Evolutionary conservation across 2,797 vertebrate genomes (phyloP), one percentile per base, ranked within the genome.

Genomic region (Coranthus polyacanthus): DNA sequence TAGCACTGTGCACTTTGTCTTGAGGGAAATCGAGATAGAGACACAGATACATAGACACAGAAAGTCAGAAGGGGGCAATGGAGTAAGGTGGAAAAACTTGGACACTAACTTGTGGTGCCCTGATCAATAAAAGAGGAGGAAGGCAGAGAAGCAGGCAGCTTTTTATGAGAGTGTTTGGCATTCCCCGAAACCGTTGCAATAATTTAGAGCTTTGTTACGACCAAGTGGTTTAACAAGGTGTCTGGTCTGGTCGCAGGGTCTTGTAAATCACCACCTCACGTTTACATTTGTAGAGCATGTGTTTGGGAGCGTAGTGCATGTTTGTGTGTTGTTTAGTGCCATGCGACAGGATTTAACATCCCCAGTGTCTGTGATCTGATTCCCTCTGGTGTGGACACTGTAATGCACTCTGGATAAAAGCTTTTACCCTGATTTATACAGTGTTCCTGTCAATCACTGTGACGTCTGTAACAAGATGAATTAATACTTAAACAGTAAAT

Each of bases 161-260:
- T 13, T 79, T 78, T 66, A 68, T 52, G 53, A 50, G 67, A 49
- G 58, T 66, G 55, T 71, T 54, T 73, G 74, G 29, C 41, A 34
- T 72, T 66, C 57, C 54, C 45, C 60, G 34, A 53, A 75, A 63
- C 50, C 34, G 26, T 66, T 42, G 24, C 71, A 42, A 53, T 86
- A 74, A 83, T 82, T 87, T 64, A 54, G 39, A 73, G 39, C 42
- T 71, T 71, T 73, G 58, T 83, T 78, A 75, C 1, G 18, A 81
- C 59, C 54, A 36, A 8, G 44, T 36, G 46, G 37, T 80, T 78
- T 77, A 78, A 79, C 54, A 53, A 36, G 69, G 55, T 74, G 75
- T 70, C 72, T 78, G 56, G 43, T 32, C 47, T 52, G 42, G 55
- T 44, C 32, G 62, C 53, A 66, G 54, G 45, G 21, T 72, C 68